Percentiles rank a stretch among this genome's conserved stretches.
phyloP scores from a whole-genome alignment of 1,140 invertebrate species.

The Ips nitidus region DNA sequence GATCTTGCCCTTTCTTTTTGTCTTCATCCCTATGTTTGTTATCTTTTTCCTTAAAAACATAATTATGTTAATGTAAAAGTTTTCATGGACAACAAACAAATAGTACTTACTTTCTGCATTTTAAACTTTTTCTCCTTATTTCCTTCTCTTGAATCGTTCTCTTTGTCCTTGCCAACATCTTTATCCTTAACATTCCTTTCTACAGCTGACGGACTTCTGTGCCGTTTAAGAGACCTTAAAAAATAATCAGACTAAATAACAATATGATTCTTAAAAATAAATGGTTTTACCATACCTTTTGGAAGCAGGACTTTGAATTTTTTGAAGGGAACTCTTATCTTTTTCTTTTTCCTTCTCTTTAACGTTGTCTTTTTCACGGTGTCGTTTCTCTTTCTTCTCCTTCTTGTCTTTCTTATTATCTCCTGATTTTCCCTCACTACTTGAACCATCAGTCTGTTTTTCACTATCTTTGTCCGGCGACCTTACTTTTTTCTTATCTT shows the following conservation, averaged over 20 bases:
- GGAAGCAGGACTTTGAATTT: constrained; percentile 38
- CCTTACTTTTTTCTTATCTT: too few relatives aligned
- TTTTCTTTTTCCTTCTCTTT: constrained; percentile 54
- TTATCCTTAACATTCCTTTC: constrained; percentile 50
- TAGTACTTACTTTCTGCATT: constrained; percentile 45
- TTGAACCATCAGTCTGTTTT: constrained; percentile 53
- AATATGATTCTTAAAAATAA: too few relatives aligned
- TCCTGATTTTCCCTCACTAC: constrained; percentile 56
- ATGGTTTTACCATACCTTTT: constrained; percentile 30
- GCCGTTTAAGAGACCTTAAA: constrained; percentile 51
- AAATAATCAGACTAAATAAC: too few relatives aligned
- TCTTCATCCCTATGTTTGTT: constrained; percentile 47
- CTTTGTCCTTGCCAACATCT: constrained; percentile 52
- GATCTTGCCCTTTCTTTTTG: constrained; percentile 1
- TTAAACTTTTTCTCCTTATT: constrained; percentile 51
- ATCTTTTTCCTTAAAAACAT: constrained; percentile 39
- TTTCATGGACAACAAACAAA: neutral
- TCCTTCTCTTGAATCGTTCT: constrained; percentile 46
- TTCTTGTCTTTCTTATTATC: constrained; percentile 60
- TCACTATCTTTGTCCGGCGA: constrained; percentile 57
- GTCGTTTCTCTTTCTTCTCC: constrained; percentile 37
- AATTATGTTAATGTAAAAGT: constrained; percentile 2
- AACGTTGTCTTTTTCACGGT: constrained; percentile 51
- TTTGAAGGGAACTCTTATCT: constrained; percentile 42
- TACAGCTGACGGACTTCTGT: constrained; percentile 54